Conservation (phyloP, 2,797 vertebrate species). For the Astyanax mexicanus region DNA sequence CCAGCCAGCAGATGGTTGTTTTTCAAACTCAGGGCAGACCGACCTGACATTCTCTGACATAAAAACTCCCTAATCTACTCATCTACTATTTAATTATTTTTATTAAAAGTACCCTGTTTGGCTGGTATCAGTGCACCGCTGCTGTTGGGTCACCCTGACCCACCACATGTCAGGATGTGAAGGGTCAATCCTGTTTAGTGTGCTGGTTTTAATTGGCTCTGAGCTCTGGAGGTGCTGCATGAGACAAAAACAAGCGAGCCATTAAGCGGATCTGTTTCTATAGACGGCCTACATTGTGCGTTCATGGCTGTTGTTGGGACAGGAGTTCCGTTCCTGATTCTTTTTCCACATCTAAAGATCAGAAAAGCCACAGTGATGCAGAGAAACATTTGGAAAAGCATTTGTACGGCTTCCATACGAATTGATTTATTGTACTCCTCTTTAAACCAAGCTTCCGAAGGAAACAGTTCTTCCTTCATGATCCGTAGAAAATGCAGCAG, state of each 20-base stretch:
- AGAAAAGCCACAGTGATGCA: too few species aligned
- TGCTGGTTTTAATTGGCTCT: background rate
- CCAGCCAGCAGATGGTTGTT: background rate
- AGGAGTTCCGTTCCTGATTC: background rate
- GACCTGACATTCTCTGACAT: background rate
- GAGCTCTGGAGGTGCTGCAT: background rate
- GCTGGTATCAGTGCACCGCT: background rate
- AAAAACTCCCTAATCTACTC: too few species aligned
- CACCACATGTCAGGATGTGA: background rate
- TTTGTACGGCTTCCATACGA: too few species aligned
- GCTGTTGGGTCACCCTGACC: background rate
- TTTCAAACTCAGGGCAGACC: background rate
- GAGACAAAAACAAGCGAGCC: background rate
- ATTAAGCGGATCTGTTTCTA: background rate
- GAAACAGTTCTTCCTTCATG: too few species aligned
- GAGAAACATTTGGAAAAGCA: too few species aligned
- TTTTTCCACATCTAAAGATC: too few species aligned
- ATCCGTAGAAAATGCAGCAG: too few species aligned
- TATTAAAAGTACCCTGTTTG: too few species aligned
- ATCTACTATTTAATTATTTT: too few species aligned
- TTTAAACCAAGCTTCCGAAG: too few species aligned
- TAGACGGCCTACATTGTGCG: background rate
- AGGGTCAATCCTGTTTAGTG: background rate
- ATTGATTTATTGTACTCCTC: too few species aligned
- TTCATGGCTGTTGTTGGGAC: background rate